Percentiles rank a stretch among this genome's conserved stretches.
These are phyloP conservation scores for Drosophila dives DNA, from an alignment of 2,888 invertebrate species.

Conservation along the genomic window DNA sequence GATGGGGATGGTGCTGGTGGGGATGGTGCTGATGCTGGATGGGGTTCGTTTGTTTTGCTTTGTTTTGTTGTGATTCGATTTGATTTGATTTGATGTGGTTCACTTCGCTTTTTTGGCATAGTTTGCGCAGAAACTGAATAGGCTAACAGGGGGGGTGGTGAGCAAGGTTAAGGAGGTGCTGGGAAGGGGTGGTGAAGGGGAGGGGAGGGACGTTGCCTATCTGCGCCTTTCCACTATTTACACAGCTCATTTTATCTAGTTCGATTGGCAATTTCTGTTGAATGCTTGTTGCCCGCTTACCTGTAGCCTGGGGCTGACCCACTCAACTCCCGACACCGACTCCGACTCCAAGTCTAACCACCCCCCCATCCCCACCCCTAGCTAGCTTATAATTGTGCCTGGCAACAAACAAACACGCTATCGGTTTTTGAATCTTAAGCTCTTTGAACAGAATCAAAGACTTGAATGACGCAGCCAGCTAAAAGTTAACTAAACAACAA, in stretches of 20 bases:
- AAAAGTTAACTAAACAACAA: constrained; percentile 72
- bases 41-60: constrained; percentile 14
- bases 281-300: constrained; percentile 47
- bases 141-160: too few relatives aligned
- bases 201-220: constrained; percentile 54
- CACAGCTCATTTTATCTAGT: constrained; percentile 77
- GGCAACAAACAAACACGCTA: constrained; percentile 53
- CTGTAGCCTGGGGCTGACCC: constrained; percentile 19
- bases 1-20: constrained; percentile 10
- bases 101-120: constrained; percentile 25
- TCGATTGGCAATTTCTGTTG: constrained; percentile 79
- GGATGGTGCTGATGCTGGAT: constrained; percentile 1
- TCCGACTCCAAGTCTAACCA: background rate
- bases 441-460: constrained; percentile 66
- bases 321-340: background rate
- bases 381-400: constrained; percentile 62
- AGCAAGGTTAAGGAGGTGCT: background rate
- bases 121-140: constrained; percentile 17
- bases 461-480: constrained; percentile 40
- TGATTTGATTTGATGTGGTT: constrained; percentile 49
- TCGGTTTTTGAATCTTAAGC: constrained; percentile 80
- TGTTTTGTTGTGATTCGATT: constrained; percentile 39
- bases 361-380: background rate
- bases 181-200: too few relatives aligned
- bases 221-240: constrained; percentile 75